A percentile compares a stretch with the other conserved stretches of the same genome.
These are phyloP conservation scores for Dendrolimus kikuchii DNA, from an alignment of 1,140 invertebrate genomes.

Conservation along the genomic window DNA sequence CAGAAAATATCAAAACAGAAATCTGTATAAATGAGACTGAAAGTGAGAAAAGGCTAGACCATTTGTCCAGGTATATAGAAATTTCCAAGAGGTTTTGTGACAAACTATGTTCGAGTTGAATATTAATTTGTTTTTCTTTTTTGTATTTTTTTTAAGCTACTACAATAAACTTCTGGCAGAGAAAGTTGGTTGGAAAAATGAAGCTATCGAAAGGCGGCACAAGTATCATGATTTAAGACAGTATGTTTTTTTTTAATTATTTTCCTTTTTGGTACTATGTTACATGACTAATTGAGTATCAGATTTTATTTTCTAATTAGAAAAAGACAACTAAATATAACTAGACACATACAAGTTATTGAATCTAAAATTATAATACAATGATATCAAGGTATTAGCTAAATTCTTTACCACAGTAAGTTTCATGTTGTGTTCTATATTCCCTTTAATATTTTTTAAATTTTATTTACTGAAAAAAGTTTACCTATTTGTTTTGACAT, in stretches of 20 bases:
- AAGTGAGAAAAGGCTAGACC: conserved; percentile 23
- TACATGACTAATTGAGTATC: neutral
- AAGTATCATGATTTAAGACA: conserved; percentile 55
- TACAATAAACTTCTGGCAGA: conserved; percentile 42
- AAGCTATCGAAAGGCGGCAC: conserved; percentile 44
- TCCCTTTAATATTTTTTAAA: too few species aligned
- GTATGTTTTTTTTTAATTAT: conserved; percentile 31
- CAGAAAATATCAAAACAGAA: conserved; percentile 31
- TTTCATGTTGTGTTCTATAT: too few species aligned
- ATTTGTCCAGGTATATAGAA: conserved; percentile 29
- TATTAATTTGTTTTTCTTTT: too few species aligned
- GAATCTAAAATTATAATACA: too few species aligned
- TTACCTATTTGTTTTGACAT: too few species aligned
- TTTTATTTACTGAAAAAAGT: too few species aligned
- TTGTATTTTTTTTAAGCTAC: conserved; percentile 35
- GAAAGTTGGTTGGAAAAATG: conserved; percentile 58
- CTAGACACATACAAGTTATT: too few species aligned
- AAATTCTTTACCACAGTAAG: too few species aligned
- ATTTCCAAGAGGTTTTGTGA: too few species aligned
- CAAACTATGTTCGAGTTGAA: too few species aligned
- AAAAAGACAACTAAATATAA: too few species aligned
- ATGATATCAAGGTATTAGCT: too few species aligned
- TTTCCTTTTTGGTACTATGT: neutral
- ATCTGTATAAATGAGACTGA: conserved; percentile 20
- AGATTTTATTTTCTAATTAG: neutral